Evolutionary conservation across 2,888 invertebrate genomes (phyloP), one percentile per base, ranked within the genome.

Genomic region (Apomyelois bistriatella): DNA sequence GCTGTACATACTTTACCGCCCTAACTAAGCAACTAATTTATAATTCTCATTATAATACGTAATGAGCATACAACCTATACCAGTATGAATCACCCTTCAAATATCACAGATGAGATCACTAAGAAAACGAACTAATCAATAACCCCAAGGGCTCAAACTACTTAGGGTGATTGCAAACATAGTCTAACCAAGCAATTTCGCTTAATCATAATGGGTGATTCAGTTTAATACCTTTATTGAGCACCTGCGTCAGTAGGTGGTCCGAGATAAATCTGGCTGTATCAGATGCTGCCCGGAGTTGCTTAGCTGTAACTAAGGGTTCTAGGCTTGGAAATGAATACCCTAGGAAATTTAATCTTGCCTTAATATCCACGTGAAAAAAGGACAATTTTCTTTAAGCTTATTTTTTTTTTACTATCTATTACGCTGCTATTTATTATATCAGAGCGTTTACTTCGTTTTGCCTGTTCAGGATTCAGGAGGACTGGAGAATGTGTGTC

Each of bases 171-270:
- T 85, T 79, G 80, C 83, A 83, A 85, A 85, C 79, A 79, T 73
- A 76, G 79, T 79, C 78, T 72, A 71, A 60, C 59, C 58, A 61
- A 62, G 72, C 76, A 74, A 79, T 81, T 78, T 74, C 70, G 70
- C 69, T 79, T 79, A 83, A 85, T 87, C 82, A 81, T 85, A 85
- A 86, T 85, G 71, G 84, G 65, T 73, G 77, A 79, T 82, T 83
- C 81, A 72, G 74, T 72, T 74, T 87, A 85, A 89, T 89, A 82
- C 85, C 86, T 87, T 87, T 85, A 87, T 87, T 75, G 81, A 68
- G 72, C 83, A 86, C 85, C 84, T 85, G 85, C 72, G 73, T 64
- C 66, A 54, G 61, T 72, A 67, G 72, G 74, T 70, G 68, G 72
- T 72, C 72, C 62, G 53, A 56, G 58, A 48, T 51, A 42, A 48